A percentile compares a stretch with the other conserved stretches of the same genome.
These are phyloP conservation scores for Takifugu ocellatus DNA, from an alignment of 2,797 vertebrate genomes.

Conservation along the genomic window DNA sequence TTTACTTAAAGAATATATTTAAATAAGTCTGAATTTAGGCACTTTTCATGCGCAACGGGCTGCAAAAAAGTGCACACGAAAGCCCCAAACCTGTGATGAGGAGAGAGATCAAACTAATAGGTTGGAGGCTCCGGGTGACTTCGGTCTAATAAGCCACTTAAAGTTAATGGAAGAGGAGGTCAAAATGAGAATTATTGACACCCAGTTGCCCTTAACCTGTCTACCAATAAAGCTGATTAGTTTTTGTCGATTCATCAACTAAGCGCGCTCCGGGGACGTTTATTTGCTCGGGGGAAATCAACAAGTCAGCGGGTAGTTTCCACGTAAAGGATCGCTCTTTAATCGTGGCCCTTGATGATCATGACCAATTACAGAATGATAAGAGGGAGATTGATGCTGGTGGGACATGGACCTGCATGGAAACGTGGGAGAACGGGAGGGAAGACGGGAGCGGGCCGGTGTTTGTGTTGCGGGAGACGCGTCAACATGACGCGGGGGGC, in stretches of 20 bases:
- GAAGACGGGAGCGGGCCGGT: background rate
- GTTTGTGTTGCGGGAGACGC: background rate
- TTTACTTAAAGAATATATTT: too few species aligned
- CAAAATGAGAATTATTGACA: constrained; percentile 93
- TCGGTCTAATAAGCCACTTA: constrained; percentile 89
- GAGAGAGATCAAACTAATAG: constrained; percentile 46
- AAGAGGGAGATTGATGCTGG: constrained; percentile 67
- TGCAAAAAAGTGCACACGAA: constrained; percentile 38
- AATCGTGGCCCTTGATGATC: constrained; percentile 75
- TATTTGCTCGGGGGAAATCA: constrained; percentile 97
- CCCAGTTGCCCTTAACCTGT: constrained; percentile 94
- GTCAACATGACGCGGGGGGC: too few species aligned
- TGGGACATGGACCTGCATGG: constrained; percentile 23
- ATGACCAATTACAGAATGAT: constrained; percentile 75
- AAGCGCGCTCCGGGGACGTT: constrained; percentile 80
- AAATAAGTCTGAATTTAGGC: background rate
- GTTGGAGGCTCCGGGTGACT: constrained; percentile 58
- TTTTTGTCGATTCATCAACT: constrained; percentile 97
- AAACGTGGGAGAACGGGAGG: constrained; percentile 4
- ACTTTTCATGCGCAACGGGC: constrained; percentile 8
- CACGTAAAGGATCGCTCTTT: constrained; percentile 74
- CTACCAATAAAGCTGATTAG: constrained; percentile 99
- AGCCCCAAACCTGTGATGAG: constrained; percentile 42
- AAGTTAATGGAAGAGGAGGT: constrained; percentile 93
- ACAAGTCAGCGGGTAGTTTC: constrained; percentile 86